Percentiles rank a stretch among this genome's conserved stretches.
phyloP scores from a whole-genome alignment of 1,140 invertebrate genomes.

The Aphis gossypii region DNA sequence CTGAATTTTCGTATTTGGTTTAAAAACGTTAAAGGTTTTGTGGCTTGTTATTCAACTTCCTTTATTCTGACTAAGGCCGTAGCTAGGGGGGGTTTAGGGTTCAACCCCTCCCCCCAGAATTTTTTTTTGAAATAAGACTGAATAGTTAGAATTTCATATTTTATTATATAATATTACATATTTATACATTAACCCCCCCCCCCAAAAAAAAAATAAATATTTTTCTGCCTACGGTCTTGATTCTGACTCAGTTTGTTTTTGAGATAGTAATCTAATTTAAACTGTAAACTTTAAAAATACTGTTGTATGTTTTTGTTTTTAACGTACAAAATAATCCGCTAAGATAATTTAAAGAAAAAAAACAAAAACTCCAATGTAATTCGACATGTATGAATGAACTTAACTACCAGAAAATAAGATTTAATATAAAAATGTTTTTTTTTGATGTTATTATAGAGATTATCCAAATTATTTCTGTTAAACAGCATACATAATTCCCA shows the following conservation, averaged over 20 bases:
- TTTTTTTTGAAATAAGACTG: no score
- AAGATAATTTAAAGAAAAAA: not conserved
- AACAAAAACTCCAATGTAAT: not conserved
- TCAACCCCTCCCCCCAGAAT: no score
- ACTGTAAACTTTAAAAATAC: not conserved
- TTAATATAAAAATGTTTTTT: not conserved
- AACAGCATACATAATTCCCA: not conserved
- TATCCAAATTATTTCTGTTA: not conserved
- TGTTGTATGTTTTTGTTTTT: not conserved
- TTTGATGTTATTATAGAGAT: conserved; percentile 9
- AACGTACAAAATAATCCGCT: not conserved
- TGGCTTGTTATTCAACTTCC: not conserved
- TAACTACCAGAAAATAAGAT: not conserved
- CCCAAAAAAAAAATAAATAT: no score
- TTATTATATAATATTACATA: no score
- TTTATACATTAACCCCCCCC: no score
- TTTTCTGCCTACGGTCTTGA: no score
- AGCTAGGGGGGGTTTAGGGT: no score
- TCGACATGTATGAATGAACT: not conserved
- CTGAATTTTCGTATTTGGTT: no score
- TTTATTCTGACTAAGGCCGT: no score
- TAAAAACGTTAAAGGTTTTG: no score
- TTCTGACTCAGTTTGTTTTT: not conserved
- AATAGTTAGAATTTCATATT: no score
- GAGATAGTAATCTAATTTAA: not conserved